These are phyloP conservation scores for Linnaemya tessellans DNA, from an alignment of 2,888 invertebrate genomes.

Conservation along the genomic window DNA sequence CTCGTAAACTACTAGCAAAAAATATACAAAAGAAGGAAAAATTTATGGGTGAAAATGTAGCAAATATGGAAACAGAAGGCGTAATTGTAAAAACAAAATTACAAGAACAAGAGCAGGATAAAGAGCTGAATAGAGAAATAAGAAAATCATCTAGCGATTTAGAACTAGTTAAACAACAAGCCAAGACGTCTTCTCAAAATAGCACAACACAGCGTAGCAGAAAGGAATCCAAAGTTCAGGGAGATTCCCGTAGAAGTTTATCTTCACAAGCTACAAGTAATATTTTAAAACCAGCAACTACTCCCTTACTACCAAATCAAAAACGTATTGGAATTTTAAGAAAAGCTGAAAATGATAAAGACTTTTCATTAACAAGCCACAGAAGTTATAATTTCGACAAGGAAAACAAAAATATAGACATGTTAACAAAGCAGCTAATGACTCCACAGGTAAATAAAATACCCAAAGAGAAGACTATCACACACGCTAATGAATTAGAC, in stretches of 20 bases:
- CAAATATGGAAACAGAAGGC: neutral
- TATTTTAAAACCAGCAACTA: neutral
- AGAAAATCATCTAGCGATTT: neutral
- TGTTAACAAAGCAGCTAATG: conserved; percentile 67
- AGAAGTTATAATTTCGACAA: conserved; percentile 75
- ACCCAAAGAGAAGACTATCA: neutral
- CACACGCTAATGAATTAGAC: neutral
- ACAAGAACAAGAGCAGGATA: neutral
- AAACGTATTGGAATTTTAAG: conserved; percentile 77
- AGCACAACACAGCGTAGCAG: neutral
- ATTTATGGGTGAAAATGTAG: neutral
- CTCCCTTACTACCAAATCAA: conserved; percentile 70
- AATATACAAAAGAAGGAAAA: conserved; percentile 78
- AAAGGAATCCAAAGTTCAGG: neutral
- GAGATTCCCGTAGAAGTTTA: neutral
- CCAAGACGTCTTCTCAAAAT: neutral
- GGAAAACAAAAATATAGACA: conserved; percentile 75
- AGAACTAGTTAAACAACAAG: neutral
- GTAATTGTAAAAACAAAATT: neutral
- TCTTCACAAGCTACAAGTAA: conserved; percentile 25
- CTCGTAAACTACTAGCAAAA: conserved; percentile 83
- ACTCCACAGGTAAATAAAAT: conserved; percentile 7
- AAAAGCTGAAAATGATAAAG: conserved; percentile 74
- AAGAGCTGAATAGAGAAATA: neutral
- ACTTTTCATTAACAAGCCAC: conserved; percentile 75